Base-by-base conservation (phyloP, 1,140 invertebrate genomes). In the Cotesia typhae region DNA sequence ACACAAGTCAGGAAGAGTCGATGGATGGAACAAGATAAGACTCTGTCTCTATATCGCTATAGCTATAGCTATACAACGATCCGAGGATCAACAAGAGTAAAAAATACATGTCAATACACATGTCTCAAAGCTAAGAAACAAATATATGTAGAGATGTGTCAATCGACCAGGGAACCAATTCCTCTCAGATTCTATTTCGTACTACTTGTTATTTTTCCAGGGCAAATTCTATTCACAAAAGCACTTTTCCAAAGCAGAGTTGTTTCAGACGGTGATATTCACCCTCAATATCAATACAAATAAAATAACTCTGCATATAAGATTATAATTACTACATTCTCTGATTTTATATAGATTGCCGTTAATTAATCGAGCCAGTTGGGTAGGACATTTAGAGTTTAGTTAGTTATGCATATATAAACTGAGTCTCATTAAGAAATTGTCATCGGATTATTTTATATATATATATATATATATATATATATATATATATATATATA, bases 101-200 rank as follows among this genome's bases (percentile, higher is more conserved):
- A 61, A 12, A 28, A 61, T 4, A 28, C 14, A 61, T 2, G 28
- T 35, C 28, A 28, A 57, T n/a, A 57, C 17, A 17, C 53, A 57
- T 20, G 17, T 20, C 5, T 57, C 7, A 7, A 57, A 57, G n/a
- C n/a, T 12, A 57, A 17, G 6, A 57, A 17, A 55, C 5, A 57
- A 17, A 57, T 57, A n/a, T 57, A 57, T 57, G 7, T 61, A 47
- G n/a, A 70, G 59, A 60, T 71, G 47, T 64, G 61, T 65, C 28
- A 71, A 71, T 71, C 70, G 70, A 71, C 3, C 51, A 36, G 47
- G 51, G 70, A 71, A 71, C 63, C 70, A 71, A 71, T 71, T 71
- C 63, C 70, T 55, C 65, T 71, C 55, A 51, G 47, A 71, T 71
- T 71, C 10, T 53, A 10, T 55, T 28, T 70, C 64, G 41, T 47